A percentile compares a stretch with the other conserved stretches of the same genome.
Evolutionary conservation across 2,888 invertebrate genomes (phyloP).

Genomic region (Drosophila robusta): DNA sequence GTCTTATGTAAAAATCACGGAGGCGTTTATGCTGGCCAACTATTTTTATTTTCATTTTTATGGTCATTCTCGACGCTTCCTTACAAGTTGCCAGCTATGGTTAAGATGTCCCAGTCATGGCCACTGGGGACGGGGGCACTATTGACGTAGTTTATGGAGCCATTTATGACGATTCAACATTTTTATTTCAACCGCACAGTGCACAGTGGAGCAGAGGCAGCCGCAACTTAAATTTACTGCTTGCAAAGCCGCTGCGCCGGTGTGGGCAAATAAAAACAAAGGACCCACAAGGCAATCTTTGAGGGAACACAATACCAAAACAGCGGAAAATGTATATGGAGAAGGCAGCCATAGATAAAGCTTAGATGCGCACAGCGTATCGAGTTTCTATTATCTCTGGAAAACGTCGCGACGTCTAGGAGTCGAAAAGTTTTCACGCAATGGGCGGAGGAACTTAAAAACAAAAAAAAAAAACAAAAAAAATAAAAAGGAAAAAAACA

Average conservation of each 20-base stretch:
- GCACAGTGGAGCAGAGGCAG: constrained; percentile 44
- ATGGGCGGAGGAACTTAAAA: constrained; percentile 62
- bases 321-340: constrained; percentile 59
- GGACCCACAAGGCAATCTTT: constrained; percentile 39
- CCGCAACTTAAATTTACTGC: constrained; percentile 78
- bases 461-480: constrained; percentile 41
- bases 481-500: constrained; percentile 27
- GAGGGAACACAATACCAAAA: constrained; percentile 72
- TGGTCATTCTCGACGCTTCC: constrained; percentile 56
- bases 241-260: constrained; percentile 65
- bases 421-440: constrained; percentile 77
- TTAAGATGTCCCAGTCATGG: constrained; percentile 43
- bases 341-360: constrained; percentile 67
- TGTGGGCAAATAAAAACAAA: constrained; percentile 79
- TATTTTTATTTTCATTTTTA: constrained; percentile 78
- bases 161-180: constrained; percentile 82
- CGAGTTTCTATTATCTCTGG: constrained; percentile 78
- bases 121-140: constrained; percentile 29
- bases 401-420: constrained; percentile 81
- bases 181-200: constrained; percentile 78
- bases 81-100: constrained; percentile 57
- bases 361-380: constrained; percentile 80
- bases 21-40: constrained; percentile 78
- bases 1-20: constrained; percentile 76
- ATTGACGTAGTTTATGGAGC: constrained; percentile 81